Percentiles rank a stretch among this genome's conserved stretches.
These are phyloP conservation scores for Teleopsis dalmanni DNA, from an alignment of 1,140 invertebrate species.

Conservation along the genomic window DNA sequence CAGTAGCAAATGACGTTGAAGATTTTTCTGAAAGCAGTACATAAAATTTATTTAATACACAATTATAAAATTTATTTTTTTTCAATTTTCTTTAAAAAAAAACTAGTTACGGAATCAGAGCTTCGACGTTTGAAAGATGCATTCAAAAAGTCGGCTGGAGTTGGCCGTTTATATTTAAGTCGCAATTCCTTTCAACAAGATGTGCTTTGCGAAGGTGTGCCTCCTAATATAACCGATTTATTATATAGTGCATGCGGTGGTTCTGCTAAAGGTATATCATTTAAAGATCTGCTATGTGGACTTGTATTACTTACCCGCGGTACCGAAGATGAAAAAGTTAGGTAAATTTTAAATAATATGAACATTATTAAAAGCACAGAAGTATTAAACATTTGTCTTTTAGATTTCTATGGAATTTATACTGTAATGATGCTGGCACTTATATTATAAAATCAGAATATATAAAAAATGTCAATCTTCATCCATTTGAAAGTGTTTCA, in stretches of 20 bases:
- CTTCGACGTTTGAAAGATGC: slow-evolving; percentile 73
- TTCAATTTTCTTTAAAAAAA: slow-evolving; percentile 4
- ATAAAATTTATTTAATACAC: background rate
- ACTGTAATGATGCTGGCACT: slow-evolving; percentile 70
- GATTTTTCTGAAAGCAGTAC: background rate
- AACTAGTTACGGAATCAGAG: slow-evolving; percentile 75
- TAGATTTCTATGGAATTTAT: slow-evolving; percentile 78
- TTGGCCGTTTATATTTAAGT: slow-evolving; percentile 60
- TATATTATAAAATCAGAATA: slow-evolving; percentile 70
- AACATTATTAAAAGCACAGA: background rate
- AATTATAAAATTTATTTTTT: slow-evolving; percentile 4
- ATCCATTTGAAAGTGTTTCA: slow-evolving; percentile 30
- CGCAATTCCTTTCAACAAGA: slow-evolving; percentile 69
- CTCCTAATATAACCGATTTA: slow-evolving; percentile 66
- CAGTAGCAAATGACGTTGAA: background rate
- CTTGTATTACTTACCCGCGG: slow-evolving; percentile 77
- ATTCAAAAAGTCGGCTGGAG: slow-evolving; percentile 69
- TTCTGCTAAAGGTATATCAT: slow-evolving; percentile 67
- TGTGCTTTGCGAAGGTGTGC: slow-evolving; percentile 77
- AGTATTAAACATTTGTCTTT: slow-evolving; percentile 5
- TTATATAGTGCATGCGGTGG: slow-evolving; percentile 76
- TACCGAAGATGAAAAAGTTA: slow-evolving; percentile 74
- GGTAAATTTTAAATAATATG: slow-evolving; percentile 55
- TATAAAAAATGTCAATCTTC: slow-evolving; percentile 55
- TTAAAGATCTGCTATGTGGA: slow-evolving; percentile 75